Evolutionary conservation across 2,888 invertebrate genomes (phyloP).

Genomic region (Drosophila kokeensis): DNA sequence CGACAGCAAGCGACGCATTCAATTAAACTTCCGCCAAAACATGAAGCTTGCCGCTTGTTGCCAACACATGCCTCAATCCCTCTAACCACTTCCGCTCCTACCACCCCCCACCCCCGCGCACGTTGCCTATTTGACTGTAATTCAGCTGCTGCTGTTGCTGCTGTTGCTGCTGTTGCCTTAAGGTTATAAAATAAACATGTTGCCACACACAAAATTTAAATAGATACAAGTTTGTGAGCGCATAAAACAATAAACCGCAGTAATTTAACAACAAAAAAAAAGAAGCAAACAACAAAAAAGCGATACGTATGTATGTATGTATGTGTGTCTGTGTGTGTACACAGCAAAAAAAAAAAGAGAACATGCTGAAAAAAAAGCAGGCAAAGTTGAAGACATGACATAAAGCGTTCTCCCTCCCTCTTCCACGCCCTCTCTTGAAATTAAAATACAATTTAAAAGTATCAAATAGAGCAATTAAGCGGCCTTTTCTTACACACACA

Average conservation of each 20-base stretch:
- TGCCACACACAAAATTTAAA: slow-evolving; percentile 83
- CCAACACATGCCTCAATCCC: slow-evolving; percentile 15
- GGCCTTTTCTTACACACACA: slow-evolving; percentile 46
- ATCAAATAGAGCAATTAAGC: slow-evolving; percentile 79
- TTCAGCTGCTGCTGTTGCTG: slow-evolving; percentile 14
- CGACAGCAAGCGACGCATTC: slow-evolving; percentile 72
- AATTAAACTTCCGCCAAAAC: slow-evolving; percentile 81
- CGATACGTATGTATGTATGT: not conserved
- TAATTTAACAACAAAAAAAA: slow-evolving; percentile 60
- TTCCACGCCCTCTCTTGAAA: slow-evolving; percentile 44
- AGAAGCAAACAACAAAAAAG: slow-evolving; percentile 13
- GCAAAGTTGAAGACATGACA: slow-evolving; percentile 40
- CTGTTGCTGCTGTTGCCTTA: slow-evolving; percentile 59
- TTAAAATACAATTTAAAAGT: slow-evolving; percentile 82
- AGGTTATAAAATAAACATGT: slow-evolving; percentile 84
- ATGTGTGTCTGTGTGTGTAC: not conserved
- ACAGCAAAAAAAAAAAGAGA: slow-evolving; percentile 3
- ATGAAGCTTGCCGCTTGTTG: slow-evolving; percentile 66
- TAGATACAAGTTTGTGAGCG: slow-evolving; percentile 82
- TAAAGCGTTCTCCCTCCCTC: slow-evolving; percentile 5
- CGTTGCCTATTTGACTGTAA: slow-evolving; percentile 32
- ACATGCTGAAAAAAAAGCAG: not conserved
- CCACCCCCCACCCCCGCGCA: not conserved
- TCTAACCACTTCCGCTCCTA: not conserved
- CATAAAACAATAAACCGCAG: slow-evolving; percentile 80